Evolutionary conservation across 2,797 vertebrate genomes (phyloP), one percentile per base, ranked within the genome.

Genomic region (Knipowitschia caucasica): DNA sequence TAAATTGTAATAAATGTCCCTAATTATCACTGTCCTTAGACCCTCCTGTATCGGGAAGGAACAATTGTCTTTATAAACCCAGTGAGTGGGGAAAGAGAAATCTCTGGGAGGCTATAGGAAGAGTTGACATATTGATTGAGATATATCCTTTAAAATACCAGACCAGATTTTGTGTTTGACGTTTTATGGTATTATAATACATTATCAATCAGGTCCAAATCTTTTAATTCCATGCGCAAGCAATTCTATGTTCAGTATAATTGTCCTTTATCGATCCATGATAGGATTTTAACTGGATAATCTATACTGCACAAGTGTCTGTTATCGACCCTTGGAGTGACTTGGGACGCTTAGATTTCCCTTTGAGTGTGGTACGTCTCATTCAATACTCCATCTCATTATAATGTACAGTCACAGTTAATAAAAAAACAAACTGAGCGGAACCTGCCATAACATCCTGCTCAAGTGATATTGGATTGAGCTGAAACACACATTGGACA

Each of bases 381-480:
- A 18, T n/a, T 24, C 31, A 26, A 33, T 50, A 58, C n/a, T 21
- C 34, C 17, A 46, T 15, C 38, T 56, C 52, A 59, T 57, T 50
- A 62, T 53, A 9, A 12, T 33, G 23, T 51, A 34, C 35, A 39
- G 47, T 20, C n/a, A 35, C n/a, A 12, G 38, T 58, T 42, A 49
- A 43, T 56, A 36, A 31, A 29, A 12, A 47, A 1, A 15, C 21
- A 4, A 56, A 15, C 42, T 12, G 25, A 43, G 38, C 35, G 31
- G 29, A 44, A 59, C 46, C 38, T 24, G 40, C 40, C 21, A 1
- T 24, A 25, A 24, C 21, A 25, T 23, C 10, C 7, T 8, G 23
- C 14, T 43, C 21, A 43, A n/a, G 25, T 43, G 25, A 24, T 25
- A 43, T 7, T 39, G 23, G 21, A 25, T 4, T 14, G 39, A 25